Percentiles rank a stretch among this genome's conserved stretches.
These are phyloP conservation scores for Piaya cayana DNA, from an alignment of 2,113 vertebrate species.

Conservation along the genomic window DNA sequence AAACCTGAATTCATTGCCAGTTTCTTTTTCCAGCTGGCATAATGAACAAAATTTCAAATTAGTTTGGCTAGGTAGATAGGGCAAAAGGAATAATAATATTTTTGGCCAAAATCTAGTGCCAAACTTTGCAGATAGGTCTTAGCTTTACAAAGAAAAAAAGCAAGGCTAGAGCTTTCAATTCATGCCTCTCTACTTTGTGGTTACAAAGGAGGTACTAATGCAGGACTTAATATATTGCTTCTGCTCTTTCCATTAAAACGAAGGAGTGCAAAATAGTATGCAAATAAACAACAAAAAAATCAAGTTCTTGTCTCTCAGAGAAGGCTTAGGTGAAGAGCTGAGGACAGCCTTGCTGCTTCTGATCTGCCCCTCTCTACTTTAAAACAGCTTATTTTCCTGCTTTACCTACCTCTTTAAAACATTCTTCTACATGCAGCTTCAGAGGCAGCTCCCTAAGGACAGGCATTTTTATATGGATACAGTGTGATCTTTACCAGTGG, in stretches of 20 bases:
- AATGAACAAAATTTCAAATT: conserved; percentile 31
- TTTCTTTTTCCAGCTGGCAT: conserved; percentile 33
- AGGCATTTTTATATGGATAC: conserved; percentile 47
- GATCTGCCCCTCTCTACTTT: neutral
- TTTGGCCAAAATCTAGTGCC: neutral
- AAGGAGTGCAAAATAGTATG: neutral
- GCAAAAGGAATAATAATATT: conserved; percentile 34
- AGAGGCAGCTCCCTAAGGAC: conserved; percentile 18
- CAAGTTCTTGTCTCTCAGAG: neutral
- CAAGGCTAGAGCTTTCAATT: neutral
- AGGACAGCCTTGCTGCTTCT: neutral
- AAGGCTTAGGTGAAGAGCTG: neutral
- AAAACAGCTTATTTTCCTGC: neutral
- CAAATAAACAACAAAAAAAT: neutral
- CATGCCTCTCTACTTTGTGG: neutral
- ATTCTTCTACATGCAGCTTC: neutral
- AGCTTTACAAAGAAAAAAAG: neutral
- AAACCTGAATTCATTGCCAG: neutral
- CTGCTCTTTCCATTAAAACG: neutral
- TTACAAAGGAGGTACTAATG: neutral
- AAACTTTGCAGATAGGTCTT: conserved; percentile 3
- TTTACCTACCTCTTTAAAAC: conserved; percentile 23
- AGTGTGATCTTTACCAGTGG: conserved; percentile 51
- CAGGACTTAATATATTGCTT: neutral
- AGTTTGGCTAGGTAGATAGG: conserved; percentile 37